phyloP scores from a whole-genome alignment of 2,113 vertebrate genomes.

The Numida meleagris region DNA sequence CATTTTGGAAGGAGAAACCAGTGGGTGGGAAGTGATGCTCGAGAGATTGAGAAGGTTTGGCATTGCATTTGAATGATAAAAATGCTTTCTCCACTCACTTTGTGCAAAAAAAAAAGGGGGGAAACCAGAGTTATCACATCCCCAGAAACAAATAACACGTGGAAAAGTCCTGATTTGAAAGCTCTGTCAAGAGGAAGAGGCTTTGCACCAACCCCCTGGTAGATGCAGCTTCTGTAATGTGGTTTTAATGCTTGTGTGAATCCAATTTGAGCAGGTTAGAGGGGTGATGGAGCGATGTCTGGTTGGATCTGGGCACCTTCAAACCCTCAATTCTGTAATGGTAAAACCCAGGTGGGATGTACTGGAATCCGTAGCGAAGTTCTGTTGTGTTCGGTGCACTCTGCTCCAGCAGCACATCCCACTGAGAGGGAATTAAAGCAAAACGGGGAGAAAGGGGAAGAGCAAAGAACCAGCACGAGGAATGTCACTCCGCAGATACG shows the following conservation, averaged over 20 bases:
- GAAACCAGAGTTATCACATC: background rate
- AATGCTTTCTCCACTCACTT: background rate
- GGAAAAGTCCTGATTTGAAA: background rate
- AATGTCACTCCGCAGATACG: background rate
- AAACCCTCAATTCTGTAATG: background rate
- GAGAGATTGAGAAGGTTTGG: fast-evolving
- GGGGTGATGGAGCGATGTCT: fast-evolving
- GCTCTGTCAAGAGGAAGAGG: background rate
- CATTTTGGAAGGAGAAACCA: background rate
- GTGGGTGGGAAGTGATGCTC: background rate
- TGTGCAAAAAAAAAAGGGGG: background rate
- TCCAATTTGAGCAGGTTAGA: background rate
- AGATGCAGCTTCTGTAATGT: background rate
- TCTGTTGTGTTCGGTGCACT: background rate
- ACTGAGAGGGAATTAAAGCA: background rate
- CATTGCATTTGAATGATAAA: background rate
- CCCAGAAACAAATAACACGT: background rate
- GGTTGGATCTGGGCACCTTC: background rate
- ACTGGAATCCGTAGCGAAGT: background rate
- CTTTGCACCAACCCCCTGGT: background rate
- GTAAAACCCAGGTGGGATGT: background rate
- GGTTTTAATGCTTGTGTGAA: background rate
- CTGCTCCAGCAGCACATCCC: background rate
- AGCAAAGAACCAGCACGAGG: background rate
- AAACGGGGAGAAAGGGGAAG: background rate